These are phyloP conservation scores for Tricholaema leucomelas DNA, from an alignment of 2,113 vertebrate species.

Conservation along the genomic window DNA sequence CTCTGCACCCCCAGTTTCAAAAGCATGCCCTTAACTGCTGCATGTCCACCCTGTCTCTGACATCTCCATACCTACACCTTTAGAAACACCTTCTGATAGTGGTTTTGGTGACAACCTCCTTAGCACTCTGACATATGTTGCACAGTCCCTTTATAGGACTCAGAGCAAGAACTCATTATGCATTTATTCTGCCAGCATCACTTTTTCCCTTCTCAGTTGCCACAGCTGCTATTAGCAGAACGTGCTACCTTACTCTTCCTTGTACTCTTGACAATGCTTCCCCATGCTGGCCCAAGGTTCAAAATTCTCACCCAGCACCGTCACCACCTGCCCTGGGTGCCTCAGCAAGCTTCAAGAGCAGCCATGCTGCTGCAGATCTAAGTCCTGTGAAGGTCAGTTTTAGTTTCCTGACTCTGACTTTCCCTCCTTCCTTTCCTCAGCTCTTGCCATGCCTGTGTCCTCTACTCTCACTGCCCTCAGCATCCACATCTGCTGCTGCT, in stretches of 20 bases:
- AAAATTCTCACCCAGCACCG: background rate
- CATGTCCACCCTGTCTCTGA: background rate
- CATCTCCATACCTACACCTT: background rate
- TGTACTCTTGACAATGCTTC: background rate
- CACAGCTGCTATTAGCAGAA: background rate
- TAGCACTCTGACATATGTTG: background rate
- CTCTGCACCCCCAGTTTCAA: background rate
- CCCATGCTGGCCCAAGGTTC: background rate
- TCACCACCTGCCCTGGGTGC: background rate
- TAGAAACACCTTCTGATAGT: background rate
- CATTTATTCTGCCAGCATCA: background rate
- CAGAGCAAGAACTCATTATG: background rate
- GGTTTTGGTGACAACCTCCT: background rate
- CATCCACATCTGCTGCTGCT: rapidly evolving
- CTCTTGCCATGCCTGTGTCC: background rate
- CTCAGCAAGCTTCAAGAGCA: background rate
- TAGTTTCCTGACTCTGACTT: background rate
- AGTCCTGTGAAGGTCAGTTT: background rate
- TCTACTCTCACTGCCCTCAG: background rate
- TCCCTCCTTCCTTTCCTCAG: background rate
- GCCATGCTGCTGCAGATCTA: background rate
- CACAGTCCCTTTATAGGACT: background rate
- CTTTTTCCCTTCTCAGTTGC: background rate
- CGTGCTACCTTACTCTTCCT: background rate
- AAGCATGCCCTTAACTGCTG: background rate